These are phyloP conservation scores for Tachysurus fulvidraco DNA, from an alignment of 2,113 vertebrate genomes.

Conservation along the genomic window DNA sequence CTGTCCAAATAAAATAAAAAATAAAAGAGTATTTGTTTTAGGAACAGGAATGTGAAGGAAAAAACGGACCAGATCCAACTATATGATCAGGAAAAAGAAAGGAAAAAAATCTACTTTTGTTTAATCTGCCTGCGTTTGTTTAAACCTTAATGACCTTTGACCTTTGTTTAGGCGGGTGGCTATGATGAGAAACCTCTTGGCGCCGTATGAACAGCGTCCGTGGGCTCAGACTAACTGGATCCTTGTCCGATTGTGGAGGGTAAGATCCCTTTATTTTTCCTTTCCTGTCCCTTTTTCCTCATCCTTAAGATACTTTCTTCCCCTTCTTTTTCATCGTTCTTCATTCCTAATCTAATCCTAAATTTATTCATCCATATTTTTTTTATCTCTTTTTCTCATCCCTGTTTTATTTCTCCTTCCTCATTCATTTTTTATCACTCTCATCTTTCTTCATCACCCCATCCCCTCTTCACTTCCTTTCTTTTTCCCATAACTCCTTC, in stretches of 20 bases:
- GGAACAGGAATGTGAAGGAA: too few relatives aligned
- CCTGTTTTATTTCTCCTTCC: background rate
- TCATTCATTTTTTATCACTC: background rate
- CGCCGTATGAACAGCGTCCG: constrained; percentile 95
- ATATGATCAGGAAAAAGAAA: too few relatives aligned
- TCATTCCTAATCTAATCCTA: background rate
- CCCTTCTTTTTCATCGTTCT: too few relatives aligned
- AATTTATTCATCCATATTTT: background rate
- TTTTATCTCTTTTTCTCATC: background rate
- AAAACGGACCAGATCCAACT: too few relatives aligned
- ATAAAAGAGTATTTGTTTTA: too few relatives aligned
- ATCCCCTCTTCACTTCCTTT: background rate
- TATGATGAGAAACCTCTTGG: constrained; percentile 96
- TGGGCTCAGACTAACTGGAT: constrained; percentile 99
- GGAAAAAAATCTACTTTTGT: too few relatives aligned
- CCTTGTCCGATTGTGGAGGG: constrained; percentile 95
- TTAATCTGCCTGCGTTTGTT: too few relatives aligned
- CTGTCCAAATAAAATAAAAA: too few relatives aligned
- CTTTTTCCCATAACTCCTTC: background rate
- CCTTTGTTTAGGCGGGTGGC: constrained; percentile 79
- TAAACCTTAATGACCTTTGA: background rate
- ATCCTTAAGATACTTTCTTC: background rate
- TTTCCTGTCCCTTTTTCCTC: background rate
- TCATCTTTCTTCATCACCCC: background rate
- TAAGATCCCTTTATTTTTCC: constrained; percentile 59